These are phyloP conservation scores for Sthenelais limicola DNA, from an alignment of 2,888 invertebrate species.

Conservation along the genomic window DNA sequence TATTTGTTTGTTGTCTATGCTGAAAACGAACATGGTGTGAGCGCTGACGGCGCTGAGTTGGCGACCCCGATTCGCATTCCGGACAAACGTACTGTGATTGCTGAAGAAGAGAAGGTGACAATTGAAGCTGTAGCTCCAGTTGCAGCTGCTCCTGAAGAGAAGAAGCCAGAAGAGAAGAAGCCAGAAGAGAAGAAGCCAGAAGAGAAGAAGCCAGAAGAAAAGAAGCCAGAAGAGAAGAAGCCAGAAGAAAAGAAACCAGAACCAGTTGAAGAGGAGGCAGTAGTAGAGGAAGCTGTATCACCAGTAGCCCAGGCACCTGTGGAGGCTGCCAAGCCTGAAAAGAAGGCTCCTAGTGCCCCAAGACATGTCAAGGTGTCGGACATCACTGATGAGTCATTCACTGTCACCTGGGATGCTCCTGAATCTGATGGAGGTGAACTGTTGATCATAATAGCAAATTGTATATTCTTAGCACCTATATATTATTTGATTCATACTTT, in stretches of 20 bases:
- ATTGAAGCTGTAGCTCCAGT: neutral
- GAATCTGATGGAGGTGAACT: slow-evolving; percentile 86
- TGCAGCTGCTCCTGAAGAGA: neutral
- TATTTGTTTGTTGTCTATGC: slow-evolving; percentile 50
- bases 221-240: slow-evolving; percentile 8
- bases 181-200: slow-evolving; percentile 9
- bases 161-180: slow-evolving; percentile 2
- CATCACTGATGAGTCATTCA: slow-evolving; percentile 76
- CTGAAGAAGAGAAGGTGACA: slow-evolving; percentile 4
- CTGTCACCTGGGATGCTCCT: slow-evolving; percentile 89
- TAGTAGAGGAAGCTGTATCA: neutral
- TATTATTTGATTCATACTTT: too few relatives aligned
- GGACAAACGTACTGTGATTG: too few relatives aligned
- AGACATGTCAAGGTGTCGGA: slow-evolving; percentile 50
- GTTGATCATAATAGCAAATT: too few relatives aligned
- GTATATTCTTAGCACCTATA: too few relatives aligned
- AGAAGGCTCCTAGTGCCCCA: slow-evolving; percentile 42
- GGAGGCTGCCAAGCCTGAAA: neutral
- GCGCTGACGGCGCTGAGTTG: slow-evolving; percentile 46
- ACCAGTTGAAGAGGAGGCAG: slow-evolving; percentile 17
- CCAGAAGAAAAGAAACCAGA: neutral
- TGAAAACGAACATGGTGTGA: slow-evolving; percentile 50
- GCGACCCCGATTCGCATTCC: slow-evolving; percentile 22
- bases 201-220: slow-evolving; percentile 1
- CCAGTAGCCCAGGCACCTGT: neutral